phyloP scores from a whole-genome alignment of 2,113 vertebrate genomes.

The Dasyurus viverrinus region DNA sequence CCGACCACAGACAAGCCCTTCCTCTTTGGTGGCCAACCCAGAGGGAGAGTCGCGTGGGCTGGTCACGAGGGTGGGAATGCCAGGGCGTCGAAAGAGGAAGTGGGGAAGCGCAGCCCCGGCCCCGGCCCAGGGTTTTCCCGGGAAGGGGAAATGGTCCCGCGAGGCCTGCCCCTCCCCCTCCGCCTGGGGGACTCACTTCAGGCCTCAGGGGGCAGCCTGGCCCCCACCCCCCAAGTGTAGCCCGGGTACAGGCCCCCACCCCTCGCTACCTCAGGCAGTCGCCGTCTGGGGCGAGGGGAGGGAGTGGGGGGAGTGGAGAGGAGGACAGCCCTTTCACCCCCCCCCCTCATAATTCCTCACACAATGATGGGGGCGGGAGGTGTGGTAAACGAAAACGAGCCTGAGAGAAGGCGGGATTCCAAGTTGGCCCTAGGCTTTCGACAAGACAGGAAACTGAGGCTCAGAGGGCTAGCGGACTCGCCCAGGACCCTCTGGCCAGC shows the following conservation, averaged over 20 bases:
- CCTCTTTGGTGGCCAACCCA: not conserved
- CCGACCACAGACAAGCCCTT: not conserved
- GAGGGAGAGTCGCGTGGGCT: not conserved
- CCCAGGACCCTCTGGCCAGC: not conserved
- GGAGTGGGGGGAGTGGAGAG: too few relatives aligned
- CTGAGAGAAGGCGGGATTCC: not conserved
- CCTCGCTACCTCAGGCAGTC: too few relatives aligned
- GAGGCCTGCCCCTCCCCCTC: not conserved
- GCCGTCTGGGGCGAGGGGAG: too few relatives aligned
- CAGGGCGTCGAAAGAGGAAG: not conserved
- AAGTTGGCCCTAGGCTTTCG: not conserved
- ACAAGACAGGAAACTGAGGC: not conserved
- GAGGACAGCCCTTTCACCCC: not conserved
- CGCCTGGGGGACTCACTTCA: not conserved
- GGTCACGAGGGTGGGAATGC: not conserved
- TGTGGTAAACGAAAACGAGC: not conserved
- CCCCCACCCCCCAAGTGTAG: not conserved
- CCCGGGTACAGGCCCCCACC: too few relatives aligned
- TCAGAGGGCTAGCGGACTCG: not conserved
- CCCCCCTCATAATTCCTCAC: not conserved
- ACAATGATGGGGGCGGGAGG: too few relatives aligned
- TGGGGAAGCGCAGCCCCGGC: not conserved
- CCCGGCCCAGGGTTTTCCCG: not conserved
- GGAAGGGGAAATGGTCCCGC: not conserved
- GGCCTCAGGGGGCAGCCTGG: not conserved